Conservation (phyloP, 2,113 vertebrate species). For the Camelus bactrianus region DNA sequence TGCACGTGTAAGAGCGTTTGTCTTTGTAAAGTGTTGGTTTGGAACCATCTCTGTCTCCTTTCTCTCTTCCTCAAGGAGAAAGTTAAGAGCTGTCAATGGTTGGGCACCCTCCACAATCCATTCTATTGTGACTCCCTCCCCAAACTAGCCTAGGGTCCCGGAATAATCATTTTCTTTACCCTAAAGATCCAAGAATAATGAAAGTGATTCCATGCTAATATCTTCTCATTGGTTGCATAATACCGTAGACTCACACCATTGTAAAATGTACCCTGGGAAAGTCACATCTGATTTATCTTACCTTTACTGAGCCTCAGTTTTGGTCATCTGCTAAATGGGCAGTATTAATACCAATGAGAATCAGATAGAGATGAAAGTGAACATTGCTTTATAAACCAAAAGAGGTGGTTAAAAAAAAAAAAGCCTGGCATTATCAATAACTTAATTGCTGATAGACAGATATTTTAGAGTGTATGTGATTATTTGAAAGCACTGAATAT, state of each 20-base stretch:
- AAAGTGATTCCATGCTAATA: background rate
- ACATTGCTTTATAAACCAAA: background rate
- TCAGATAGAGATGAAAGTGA: background rate
- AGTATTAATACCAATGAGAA: background rate
- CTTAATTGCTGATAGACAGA: background rate
- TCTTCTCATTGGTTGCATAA: background rate
- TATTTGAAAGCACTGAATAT: background rate
- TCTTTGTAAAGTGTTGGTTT: background rate
- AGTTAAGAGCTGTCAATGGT: background rate
- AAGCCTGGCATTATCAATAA: background rate
- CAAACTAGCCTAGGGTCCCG: background rate
- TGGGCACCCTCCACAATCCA: background rate
- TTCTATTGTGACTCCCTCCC: background rate
- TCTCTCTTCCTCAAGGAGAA: background rate
- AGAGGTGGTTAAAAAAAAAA: background rate
- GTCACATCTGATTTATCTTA: background rate
- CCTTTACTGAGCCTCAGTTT: background rate
- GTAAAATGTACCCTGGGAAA: background rate
- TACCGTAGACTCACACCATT: background rate
- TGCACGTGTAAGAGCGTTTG: background rate
- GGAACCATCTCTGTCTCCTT: background rate
- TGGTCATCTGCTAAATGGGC: background rate
- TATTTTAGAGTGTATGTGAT: background rate
- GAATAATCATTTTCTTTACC: background rate
- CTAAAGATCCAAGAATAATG: background rate